Percentiles rank a stretch among this genome's conserved stretches.
These are phyloP conservation scores for Barypeithes pellucidus DNA, from an alignment of 2,888 invertebrate species.

Conservation along the genomic window DNA sequence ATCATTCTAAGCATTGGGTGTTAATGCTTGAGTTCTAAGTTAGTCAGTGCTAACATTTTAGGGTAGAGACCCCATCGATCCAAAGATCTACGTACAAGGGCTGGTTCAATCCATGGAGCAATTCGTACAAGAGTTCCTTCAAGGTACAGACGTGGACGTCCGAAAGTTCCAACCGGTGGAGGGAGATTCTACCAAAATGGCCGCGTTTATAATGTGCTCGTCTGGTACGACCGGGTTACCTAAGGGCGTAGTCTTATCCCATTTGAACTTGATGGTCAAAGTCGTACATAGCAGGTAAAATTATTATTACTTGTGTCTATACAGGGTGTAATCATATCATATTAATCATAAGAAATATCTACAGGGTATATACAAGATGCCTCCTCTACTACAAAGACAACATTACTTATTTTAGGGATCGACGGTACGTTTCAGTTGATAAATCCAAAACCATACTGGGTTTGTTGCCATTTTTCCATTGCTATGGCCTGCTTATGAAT, in stretches of 20 bases:
- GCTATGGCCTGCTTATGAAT: conserved; percentile 59
- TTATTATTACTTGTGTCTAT: too few relatives aligned
- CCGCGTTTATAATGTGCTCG: conserved; percentile 36
- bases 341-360: too few relatives aligned
- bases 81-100: neutral
- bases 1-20: too few relatives aligned
- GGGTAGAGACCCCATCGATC: neutral
- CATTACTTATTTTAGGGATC: conserved; percentile 51
- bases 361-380: too few relatives aligned
- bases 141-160: conserved; percentile 12
- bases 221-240: conserved; percentile 49
- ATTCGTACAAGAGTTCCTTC: conserved; percentile 26
- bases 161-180: conserved; percentile 25
- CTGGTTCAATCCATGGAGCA: conserved; percentile 1
- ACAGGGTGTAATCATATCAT: too few relatives aligned
- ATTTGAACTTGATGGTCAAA: conserved; percentile 23
- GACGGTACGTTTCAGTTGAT: neutral
- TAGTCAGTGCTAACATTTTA: too few relatives aligned
- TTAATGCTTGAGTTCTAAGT: too few relatives aligned
- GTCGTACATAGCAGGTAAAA: conserved; percentile 32
- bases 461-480: conserved; percentile 62
- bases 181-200: conserved; percentile 26
- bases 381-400: too few relatives aligned
- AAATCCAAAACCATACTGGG: conserved; percentile 48
- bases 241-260: conserved; percentile 43